A percentile compares a stretch with the other conserved stretches of the same genome.
These are phyloP conservation scores for Cuniculus paca DNA, from an alignment of 2,797 vertebrate species.

Conservation along the genomic window DNA sequence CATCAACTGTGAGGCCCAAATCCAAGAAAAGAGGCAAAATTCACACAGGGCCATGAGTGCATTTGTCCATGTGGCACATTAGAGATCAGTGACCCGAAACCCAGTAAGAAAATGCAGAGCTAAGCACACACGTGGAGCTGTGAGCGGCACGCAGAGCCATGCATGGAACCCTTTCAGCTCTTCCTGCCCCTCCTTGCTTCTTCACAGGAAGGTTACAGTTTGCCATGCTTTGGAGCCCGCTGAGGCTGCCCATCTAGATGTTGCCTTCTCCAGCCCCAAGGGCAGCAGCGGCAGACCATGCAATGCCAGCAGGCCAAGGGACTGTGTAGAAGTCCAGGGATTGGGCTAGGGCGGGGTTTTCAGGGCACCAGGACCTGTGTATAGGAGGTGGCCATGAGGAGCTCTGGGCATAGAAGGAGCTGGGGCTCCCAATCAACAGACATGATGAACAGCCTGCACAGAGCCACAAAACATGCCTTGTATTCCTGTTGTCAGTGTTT, in stretches of 20 bases:
- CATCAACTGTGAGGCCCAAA: rapidly evolving
- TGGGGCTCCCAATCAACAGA: rapidly evolving
- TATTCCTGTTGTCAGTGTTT: not conserved
- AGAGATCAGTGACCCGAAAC: not conserved
- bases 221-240: no score
- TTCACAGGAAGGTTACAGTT: not conserved
- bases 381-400: not conserved
- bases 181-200: rapidly evolving
- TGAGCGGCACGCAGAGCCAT: no score
- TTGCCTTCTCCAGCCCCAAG: not conserved
- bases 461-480: rapidly evolving
- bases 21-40: not conserved
- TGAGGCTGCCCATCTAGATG: not conserved
- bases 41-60: no score
- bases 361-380: rapidly evolving
- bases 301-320: no score
- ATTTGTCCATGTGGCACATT: rapidly evolving
- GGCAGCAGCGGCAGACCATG: not conserved
- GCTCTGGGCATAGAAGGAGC: not conserved
- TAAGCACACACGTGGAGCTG: rapidly evolving
- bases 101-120: not conserved
- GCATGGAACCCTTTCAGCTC: not conserved
- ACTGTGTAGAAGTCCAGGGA: no score
- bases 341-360: not conserved
- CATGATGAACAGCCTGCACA: rapidly evolving